Conservation (phyloP, 2,797 vertebrate species). For the Bovichtus diacanthus region DNA sequence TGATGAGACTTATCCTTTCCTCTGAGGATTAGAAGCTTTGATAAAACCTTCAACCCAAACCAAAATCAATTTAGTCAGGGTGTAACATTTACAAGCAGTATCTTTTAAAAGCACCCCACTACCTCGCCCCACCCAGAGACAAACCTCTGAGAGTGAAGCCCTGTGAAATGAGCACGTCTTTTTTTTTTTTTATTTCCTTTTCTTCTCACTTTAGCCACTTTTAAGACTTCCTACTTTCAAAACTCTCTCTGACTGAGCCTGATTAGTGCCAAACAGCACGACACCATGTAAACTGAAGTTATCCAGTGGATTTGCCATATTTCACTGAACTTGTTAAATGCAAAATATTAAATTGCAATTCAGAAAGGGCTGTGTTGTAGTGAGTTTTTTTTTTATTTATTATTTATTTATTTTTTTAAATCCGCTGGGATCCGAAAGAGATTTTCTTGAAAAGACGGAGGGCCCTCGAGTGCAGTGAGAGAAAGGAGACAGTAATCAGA, state of each 20-base stretch:
- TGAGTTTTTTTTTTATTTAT: slow-evolving; percentile 9
- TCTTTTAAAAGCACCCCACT: slow-evolving; percentile 10
- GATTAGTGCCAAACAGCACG: slow-evolving; percentile 48
- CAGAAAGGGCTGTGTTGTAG: slow-evolving; percentile 18
- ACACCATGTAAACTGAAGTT: slow-evolving; percentile 1
- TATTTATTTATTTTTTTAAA: no score
- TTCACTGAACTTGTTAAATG: slow-evolving; percentile 26
- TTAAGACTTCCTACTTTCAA: background rate
- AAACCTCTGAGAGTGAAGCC: slow-evolving; percentile 41
- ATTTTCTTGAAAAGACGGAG: slow-evolving; percentile 35
- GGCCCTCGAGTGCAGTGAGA: slow-evolving; percentile 4
- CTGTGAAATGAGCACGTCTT: slow-evolving; percentile 40
- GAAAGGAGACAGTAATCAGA: slow-evolving; percentile 50
- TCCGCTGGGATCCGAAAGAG: slow-evolving; percentile 8
- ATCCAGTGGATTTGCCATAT: slow-evolving; percentile 36
- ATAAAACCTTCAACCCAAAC: slow-evolving; percentile 78
- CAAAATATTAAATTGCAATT: slow-evolving; percentile 46
- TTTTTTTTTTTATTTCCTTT: slow-evolving; percentile 37
- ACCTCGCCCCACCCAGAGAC: slow-evolving; percentile 21
- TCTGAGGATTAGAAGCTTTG: slow-evolving; percentile 78
- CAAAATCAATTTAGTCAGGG: slow-evolving; percentile 79
- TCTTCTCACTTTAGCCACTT: slow-evolving; percentile 21
- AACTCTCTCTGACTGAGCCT: slow-evolving; percentile 29
- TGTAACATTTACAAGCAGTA: slow-evolving; percentile 58
- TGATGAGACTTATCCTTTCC: slow-evolving; percentile 80